Percentiles rank a stretch among this genome's conserved stretches.
phyloP scores from a whole-genome alignment of 2,113 vertebrate species.

The Apaloderma vittatum region DNA sequence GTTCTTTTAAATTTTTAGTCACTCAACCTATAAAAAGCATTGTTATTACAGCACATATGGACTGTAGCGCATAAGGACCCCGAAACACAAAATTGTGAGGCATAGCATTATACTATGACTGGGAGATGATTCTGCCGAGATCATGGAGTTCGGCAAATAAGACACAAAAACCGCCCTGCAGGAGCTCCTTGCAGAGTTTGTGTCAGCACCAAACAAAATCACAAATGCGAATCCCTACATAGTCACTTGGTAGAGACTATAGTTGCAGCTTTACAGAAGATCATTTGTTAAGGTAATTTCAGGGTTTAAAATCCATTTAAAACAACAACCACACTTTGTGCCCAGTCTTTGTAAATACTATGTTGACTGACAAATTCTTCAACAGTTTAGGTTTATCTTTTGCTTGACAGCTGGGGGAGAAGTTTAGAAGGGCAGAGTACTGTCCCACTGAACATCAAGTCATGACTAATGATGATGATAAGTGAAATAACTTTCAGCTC shows the following conservation, averaged over 20 bases:
- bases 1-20: neutral
- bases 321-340: neutral
- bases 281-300: neutral
- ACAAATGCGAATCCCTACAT: neutral
- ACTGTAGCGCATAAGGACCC: neutral
- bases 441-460: neutral
- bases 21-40: slow-evolving; percentile 27
- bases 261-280: neutral
- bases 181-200: neutral
- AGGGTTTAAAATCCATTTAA: neutral
- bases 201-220: neutral
- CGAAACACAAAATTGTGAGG: neutral
- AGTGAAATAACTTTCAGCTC: neutral
- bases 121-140: slow-evolving; percentile 8
- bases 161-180: neutral
- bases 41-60: slow-evolving; percentile 33
- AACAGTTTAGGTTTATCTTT: neutral
- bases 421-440: neutral
- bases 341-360: neutral
- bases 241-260: neutral
- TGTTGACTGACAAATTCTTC: neutral
- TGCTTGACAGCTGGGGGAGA: neutral
- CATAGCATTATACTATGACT: neutral
- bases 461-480: neutral
- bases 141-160: neutral